Conservation (phyloP, 2,797 vertebrate species). For the Enteromius trimaculatus region DNA sequence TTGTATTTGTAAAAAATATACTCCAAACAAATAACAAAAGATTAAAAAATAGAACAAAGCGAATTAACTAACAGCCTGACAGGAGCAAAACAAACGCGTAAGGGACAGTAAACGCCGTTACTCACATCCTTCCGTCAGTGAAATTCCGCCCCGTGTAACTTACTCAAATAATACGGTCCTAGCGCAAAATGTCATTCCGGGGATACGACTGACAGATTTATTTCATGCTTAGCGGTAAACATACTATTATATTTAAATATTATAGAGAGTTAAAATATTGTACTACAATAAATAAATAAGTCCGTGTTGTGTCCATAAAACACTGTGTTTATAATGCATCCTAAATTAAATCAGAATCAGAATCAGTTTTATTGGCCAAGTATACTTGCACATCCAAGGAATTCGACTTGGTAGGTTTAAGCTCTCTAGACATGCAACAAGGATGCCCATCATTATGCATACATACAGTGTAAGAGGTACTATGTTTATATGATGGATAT, state of each 20-base stretch:
- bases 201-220: neutral
- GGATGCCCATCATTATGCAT: no score
- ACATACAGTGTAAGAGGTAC: no score
- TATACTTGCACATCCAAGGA: no score
- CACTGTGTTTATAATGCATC: no score
- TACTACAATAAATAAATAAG: neutral
- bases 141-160: neutral
- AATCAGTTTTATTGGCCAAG: no score
- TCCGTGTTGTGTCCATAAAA: neutral
- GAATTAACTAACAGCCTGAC: neutral
- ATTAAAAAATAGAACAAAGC: neutral
- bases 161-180: slow-evolving; percentile 6
- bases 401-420: no score
- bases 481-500: no score
- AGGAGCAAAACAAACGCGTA: neutral
- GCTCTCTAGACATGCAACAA: no score
- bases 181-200: neutral
- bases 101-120: slow-evolving; percentile 26
- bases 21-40: neutral
- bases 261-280: neutral
- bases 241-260: neutral
- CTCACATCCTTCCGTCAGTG: slow-evolving; percentile 17
- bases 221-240: neutral
- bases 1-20: neutral
- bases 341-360: neutral